Conservation (phyloP, 2,113 vertebrate species). For the Gallinago paraguaiae region DNA sequence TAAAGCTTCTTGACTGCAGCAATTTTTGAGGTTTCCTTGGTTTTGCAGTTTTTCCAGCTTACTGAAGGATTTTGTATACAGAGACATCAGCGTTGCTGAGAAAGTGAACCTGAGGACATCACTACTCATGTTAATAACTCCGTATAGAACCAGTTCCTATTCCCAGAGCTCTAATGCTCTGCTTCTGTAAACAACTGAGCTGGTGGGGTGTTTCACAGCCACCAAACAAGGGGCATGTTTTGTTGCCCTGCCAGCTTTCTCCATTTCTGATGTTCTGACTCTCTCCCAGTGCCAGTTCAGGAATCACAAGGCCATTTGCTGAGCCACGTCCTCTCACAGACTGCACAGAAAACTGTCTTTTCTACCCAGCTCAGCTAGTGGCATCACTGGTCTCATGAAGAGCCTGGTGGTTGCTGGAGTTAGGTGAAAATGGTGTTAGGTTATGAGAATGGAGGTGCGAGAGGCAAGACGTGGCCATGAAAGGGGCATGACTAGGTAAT, state of each 20-base stretch:
- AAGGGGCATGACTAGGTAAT: not conserved
- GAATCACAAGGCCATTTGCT: not conserved
- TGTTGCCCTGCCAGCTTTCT: not conserved
- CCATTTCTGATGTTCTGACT: not conserved
- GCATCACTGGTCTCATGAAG: not conserved
- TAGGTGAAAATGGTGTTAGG: not conserved
- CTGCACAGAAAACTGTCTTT: not conserved
- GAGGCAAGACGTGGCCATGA: not conserved
- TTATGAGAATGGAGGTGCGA: not conserved
- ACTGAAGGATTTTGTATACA: not conserved
- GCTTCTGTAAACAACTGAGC: not conserved
- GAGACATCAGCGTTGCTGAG: not conserved
- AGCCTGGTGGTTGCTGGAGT: not conserved
- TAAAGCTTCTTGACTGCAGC: not conserved
- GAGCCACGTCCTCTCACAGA: not conserved
- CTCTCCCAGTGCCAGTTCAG: not conserved
- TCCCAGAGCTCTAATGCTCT: not conserved
- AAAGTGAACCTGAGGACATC: not conserved
- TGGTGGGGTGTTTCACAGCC: not conserved
- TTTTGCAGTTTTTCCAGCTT: not conserved
- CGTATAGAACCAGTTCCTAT: not conserved
- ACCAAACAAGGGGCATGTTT: not conserved
- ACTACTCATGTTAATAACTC: not conserved
- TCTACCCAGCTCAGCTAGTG: not conserved
- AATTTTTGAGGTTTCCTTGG: not conserved